A percentile compares a stretch with the other conserved stretches of the same genome.
Evolutionary conservation across 2,797 vertebrate genomes (phyloP).

Genomic region (Crypturellus tataupa): DNA sequence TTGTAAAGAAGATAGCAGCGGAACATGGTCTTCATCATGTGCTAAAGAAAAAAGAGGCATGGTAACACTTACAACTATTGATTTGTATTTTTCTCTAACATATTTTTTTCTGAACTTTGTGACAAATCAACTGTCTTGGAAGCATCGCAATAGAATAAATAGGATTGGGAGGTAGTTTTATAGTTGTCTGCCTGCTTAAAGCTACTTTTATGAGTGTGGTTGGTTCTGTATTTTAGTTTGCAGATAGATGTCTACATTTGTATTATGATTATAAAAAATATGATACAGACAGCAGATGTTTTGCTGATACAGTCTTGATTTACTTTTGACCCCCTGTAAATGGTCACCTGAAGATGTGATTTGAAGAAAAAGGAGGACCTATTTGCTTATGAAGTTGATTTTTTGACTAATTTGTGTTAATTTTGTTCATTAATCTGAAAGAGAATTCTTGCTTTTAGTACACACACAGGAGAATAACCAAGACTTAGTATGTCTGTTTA

Average conservation of each 20-base stretch:
- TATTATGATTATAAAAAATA: not conserved
- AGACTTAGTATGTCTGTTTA: not conserved
- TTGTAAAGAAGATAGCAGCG: slow-evolving; percentile 93
- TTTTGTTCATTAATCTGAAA: not conserved
- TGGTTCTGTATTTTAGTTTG: not conserved
- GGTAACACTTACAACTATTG: slow-evolving; percentile 52
- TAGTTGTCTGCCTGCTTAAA: not conserved
- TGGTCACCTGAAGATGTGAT: not conserved
- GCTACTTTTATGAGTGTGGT: not conserved
- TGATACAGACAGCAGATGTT: not conserved
- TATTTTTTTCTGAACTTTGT: not conserved
- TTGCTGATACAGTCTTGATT: not conserved
- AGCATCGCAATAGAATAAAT: not conserved
- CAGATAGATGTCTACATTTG: not conserved
- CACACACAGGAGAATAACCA: not conserved
- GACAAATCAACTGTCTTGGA: not conserved
- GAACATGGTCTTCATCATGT: slow-evolving; percentile 92
- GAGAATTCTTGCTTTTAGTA: not conserved
- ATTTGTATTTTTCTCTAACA: slow-evolving; percentile 1
- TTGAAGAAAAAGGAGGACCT: not conserved
- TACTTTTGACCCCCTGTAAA: not conserved
- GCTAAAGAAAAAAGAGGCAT: slow-evolving; percentile 94
- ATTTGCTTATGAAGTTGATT: accelerated
- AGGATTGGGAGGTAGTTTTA: not conserved
- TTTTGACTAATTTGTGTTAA: not conserved